Base-by-base conservation (phyloP, 2,797 vertebrate species). In the Australoheros facetus region DNA sequence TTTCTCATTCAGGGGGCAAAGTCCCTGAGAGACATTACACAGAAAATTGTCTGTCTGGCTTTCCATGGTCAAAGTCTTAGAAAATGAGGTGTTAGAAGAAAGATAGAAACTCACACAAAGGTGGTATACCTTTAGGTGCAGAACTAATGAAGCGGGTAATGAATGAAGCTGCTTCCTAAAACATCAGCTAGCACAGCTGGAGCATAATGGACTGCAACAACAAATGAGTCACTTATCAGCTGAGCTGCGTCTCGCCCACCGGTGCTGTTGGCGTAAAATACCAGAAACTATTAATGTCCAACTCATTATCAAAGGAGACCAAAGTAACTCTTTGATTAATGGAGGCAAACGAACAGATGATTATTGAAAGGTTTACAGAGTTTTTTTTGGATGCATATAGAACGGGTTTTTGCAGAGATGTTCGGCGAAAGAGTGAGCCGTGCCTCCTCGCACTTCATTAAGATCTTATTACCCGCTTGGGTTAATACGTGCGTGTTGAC, bases 61-160 rank as follows among this genome's bases (percentile, higher is more conserved):
- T 71, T 81, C 37, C 73, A 30, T 60, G 82, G 83, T 85, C 79
- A 77, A 81, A 82, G 48, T 80, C 58, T 74, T 16, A 2, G 71
- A 78, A 88, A 88, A 82, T 73, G 28, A 51, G 71, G 77, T 30
- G 62, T 87, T 56, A 9, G 60, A 57, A 45, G 4, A 70, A 60
- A 62, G 81, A 71, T 55, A 39, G 14, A 82, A 39, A 80, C 62
- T 48, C 64, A 64, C 48, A 79, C 56, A 80, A 77, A 89, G 90
- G 91, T 87, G 91, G 80, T 71, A 73, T 83, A 90, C 88, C 91
- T 92, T 73, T 80, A 88, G 88, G 91, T 88, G 89, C 79, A 75
- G 83, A 92, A 86, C 82, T 94, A 94, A 94, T 94, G 93, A 93
- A 92, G 92, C 87, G 79, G 86, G 85, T 92, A 94, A 94, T 93